These are phyloP conservation scores for Ophioderma brevispina DNA, from an alignment of 35 echinoderm and acorn worm species.

Conservation along the genomic window DNA sequence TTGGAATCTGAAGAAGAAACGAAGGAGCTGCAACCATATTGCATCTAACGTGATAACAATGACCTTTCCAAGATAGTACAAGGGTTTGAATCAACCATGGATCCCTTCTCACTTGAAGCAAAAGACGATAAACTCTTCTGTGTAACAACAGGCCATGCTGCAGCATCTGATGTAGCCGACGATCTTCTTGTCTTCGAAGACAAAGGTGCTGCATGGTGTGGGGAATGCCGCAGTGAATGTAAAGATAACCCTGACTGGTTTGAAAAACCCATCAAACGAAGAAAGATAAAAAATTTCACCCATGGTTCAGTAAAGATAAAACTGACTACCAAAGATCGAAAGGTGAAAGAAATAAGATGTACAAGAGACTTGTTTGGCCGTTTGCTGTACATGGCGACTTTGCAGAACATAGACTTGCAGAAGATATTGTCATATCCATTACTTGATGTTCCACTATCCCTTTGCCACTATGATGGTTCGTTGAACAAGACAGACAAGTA, in stretches of 20 bases:
- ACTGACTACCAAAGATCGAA: background rate
- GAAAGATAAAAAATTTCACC: conserved; percentile 18
- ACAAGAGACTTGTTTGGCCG: conserved; percentile 42
- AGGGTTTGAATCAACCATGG: background rate
- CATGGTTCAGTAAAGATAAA: conserved; percentile 11
- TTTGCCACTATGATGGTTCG: conserved; percentile 24
- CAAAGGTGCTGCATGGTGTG: background rate
- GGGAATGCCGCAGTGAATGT: background rate
- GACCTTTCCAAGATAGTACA: background rate
- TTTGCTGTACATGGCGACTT: background rate
- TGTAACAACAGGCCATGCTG: conserved; percentile 9
- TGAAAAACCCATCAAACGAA: conserved; percentile 22
- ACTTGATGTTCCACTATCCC: background rate
- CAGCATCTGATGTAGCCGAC: background rate
- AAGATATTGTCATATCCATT: conserved; percentile 3
- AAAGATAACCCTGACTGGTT: conserved; percentile 2
- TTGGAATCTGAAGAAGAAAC: conserved; percentile 8
- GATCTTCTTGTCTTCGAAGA: conserved; percentile 21
- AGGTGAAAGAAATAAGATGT: conserved; percentile 20
- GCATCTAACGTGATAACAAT: conserved; percentile 32
- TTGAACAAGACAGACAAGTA: conserved; percentile 28
- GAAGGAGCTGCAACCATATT: conserved; percentile 19
- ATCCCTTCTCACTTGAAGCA: background rate
- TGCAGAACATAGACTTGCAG: conserved; percentile 28
- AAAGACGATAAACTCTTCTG: conserved; percentile 18